Percentiles rank a stretch among this genome's conserved stretches.
Evolutionary conservation across 2,888 invertebrate species (phyloP).

Genomic region (Hemistola chrysoprasaria): DNA sequence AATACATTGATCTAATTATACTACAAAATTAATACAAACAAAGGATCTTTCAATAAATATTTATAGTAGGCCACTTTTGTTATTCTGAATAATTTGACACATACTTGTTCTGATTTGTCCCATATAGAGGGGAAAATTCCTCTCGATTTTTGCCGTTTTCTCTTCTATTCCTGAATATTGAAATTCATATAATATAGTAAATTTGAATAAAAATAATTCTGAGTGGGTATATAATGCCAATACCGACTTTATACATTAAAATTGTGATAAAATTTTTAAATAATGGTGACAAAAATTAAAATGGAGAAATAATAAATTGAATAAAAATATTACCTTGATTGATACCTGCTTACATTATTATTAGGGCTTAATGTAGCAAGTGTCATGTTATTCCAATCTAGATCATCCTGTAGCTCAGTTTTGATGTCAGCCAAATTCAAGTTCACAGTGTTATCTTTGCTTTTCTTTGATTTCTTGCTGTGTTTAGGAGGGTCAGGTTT

Average conservation of each 20-base stretch:
- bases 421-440: constrained; percentile 68
- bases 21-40: not conserved
- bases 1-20: constrained; percentile 1
- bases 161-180: constrained; percentile 73
- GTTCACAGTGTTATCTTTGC: constrained; percentile 40
- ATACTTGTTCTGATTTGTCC: constrained; percentile 76
- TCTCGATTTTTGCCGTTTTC: constrained; percentile 73
- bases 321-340: constrained; percentile 62
- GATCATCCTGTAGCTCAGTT: constrained; percentile 74
- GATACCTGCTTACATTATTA: constrained; percentile 63
- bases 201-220: too few species aligned
- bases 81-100: constrained; percentile 50
- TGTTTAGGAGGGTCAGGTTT: constrained; percentile 38
- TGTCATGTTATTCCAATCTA: constrained; percentile 75
- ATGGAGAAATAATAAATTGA: constrained; percentile 6
- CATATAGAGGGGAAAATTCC: constrained; percentile 66
- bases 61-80: constrained; percentile 46
- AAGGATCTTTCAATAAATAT: constrained; percentile 50
- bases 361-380: constrained; percentile 71
- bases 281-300: too few species aligned
- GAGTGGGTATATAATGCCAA: too few species aligned
- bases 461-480: constrained; percentile 61
- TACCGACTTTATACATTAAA: too few species aligned
- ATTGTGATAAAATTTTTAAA: too few species aligned
- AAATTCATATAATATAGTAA: not conserved